These are phyloP conservation scores for Epinephelus moara DNA, from an alignment of 2,113 vertebrate genomes.

Conservation along the genomic window DNA sequence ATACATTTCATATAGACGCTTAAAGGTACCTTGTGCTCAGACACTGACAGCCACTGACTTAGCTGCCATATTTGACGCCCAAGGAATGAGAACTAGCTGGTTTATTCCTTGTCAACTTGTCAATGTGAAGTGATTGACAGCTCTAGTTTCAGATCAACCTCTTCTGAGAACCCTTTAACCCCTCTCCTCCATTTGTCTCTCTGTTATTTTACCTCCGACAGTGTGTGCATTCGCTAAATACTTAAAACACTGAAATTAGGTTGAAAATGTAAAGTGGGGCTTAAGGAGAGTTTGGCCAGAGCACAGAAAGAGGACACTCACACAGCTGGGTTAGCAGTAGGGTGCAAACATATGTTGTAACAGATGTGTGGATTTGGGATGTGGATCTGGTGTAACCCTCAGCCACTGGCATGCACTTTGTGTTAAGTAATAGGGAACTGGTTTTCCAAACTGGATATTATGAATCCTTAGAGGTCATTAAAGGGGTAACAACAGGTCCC, in stretches of 20 bases:
- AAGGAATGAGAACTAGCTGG: too few species aligned
- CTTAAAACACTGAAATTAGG: not conserved
- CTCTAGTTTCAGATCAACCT: not conserved
- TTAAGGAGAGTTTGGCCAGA: slow-evolving; percentile 1
- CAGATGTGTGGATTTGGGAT: slow-evolving; percentile 51
- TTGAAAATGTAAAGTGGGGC: not conserved
- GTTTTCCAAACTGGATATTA: not conserved
- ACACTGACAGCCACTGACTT: too few species aligned
- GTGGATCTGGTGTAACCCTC: slow-evolving; percentile 47
- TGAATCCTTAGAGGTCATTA: not conserved
- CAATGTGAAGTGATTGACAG: not conserved
- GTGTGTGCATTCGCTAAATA: not conserved
- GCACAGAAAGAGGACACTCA: slow-evolving; percentile 29
- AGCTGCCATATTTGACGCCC: too few species aligned
- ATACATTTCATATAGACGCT: too few species aligned
- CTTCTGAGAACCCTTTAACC: not conserved
- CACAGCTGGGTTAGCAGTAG: slow-evolving; percentile 40
- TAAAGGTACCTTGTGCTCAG: too few species aligned
- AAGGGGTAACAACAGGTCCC: not conserved
- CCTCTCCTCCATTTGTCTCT: not conserved
- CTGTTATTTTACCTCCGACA: not conserved
- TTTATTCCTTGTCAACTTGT: not conserved
- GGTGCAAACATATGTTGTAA: slow-evolving; percentile 44
- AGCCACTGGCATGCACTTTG: slow-evolving; percentile 39
- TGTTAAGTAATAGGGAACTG: not conserved